These are phyloP conservation scores for Paracanthobrama guichenoti DNA, from an alignment of 2,113 vertebrate genomes.

Conservation along the genomic window DNA sequence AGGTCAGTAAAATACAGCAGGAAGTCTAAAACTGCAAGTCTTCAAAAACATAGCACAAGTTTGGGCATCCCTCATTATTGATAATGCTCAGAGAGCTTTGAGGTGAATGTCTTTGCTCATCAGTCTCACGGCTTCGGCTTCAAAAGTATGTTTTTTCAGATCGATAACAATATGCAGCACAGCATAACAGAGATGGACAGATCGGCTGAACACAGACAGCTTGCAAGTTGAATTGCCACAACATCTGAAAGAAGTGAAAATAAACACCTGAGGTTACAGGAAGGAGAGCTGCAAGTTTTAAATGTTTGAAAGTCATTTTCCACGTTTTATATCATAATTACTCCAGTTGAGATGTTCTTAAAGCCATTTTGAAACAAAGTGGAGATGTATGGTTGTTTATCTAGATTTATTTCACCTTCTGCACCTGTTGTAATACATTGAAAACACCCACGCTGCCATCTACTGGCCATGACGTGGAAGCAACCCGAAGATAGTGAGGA, in stretches of 20 bases:
- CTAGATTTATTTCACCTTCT: slow-evolving; percentile 16
- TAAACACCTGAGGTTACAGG: background rate
- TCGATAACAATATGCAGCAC: slow-evolving; percentile 26
- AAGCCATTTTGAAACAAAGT: slow-evolving; percentile 20
- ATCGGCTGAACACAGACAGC: background rate
- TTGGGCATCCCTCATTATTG: slow-evolving; percentile 4
- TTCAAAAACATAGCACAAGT: background rate
- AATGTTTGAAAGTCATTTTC: background rate
- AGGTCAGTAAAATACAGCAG: background rate
- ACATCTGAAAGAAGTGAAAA: background rate
- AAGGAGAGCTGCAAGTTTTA: background rate
- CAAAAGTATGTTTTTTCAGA: slow-evolving; percentile 18
- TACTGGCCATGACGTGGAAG: background rate
- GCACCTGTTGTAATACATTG: background rate
- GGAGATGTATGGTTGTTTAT: slow-evolving; percentile 11
- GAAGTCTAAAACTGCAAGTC: background rate
- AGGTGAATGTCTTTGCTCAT: slow-evolving; percentile 1
- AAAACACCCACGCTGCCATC: slow-evolving; percentile 4
- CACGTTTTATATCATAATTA: slow-evolving; percentile 30
- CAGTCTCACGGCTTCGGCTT: background rate
- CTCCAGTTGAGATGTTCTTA: slow-evolving; percentile 9
- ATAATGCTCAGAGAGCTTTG: background rate
- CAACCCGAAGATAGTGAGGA: background rate
- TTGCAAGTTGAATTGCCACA: slow-evolving; percentile 6
- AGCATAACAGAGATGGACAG: slow-evolving; percentile 19